These are phyloP conservation scores for Wasmannia auropunctata DNA, from an alignment of 1,140 invertebrate genomes.

Conservation along the genomic window DNA sequence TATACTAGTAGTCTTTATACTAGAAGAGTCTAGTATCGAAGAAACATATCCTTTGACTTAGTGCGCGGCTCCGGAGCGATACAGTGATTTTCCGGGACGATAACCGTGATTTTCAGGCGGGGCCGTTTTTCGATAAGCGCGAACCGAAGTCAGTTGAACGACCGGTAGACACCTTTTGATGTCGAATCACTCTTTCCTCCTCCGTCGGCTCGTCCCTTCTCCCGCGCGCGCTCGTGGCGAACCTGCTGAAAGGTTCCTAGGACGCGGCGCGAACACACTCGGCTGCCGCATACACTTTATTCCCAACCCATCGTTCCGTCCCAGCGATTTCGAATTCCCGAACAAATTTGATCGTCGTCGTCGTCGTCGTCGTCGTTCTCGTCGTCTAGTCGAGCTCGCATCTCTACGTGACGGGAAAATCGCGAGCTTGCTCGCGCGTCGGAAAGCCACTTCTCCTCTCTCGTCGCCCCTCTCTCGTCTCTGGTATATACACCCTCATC, in stretches of 20 bases:
- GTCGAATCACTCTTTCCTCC: conserved; percentile 66
- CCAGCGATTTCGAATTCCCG: conserved; percentile 59
- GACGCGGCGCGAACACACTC: conserved; percentile 46
- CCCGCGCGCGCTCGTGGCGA: conserved; percentile 20
- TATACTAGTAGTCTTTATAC: too few species aligned
- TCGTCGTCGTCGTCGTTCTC: conserved; percentile 31
- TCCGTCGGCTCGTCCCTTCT: conserved; percentile 24
- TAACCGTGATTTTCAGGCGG: conserved; percentile 70
- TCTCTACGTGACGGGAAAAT: conserved; percentile 56
- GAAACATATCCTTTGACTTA: conserved; percentile 54
- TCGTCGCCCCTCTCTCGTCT: neutral
- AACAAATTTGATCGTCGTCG: conserved; percentile 57
- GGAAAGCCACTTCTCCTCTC: conserved; percentile 26
- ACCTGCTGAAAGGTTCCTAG: conserved; percentile 54
- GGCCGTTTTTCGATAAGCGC: conserved; percentile 49
- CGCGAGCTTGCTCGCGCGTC: conserved; percentile 41
- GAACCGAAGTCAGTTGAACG: conserved; percentile 66
- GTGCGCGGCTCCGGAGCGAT: conserved; percentile 53
- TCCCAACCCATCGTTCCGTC: conserved; percentile 52
- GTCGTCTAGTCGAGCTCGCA: conserved; percentile 53
- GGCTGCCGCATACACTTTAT: conserved; percentile 53
- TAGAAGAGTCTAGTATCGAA: neutral
- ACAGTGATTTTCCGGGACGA: conserved; percentile 70
- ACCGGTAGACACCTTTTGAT: conserved; percentile 73
- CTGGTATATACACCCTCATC: conserved; percentile 22